Base-by-base conservation (phyloP, 1,140 invertebrate species). In the Pollicipes pollicipes region DNA sequence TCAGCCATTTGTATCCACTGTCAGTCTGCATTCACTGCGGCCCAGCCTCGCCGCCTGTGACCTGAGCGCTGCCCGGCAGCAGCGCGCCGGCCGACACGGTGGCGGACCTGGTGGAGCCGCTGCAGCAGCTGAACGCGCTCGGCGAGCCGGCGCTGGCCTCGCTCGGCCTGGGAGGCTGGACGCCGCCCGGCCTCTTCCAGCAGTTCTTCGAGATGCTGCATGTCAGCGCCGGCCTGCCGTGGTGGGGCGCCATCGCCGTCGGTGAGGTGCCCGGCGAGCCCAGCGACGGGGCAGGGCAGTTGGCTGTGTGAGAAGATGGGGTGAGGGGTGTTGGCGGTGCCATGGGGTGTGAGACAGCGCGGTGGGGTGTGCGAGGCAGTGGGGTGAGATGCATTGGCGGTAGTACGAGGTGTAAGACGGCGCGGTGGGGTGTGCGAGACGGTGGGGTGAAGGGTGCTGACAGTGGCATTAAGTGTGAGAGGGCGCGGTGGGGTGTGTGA, bases 211-310 rank as follows among this genome's bases (percentile, higher is more conserved):
- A 98, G 80, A 87, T 81, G 75, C 66, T 97, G 17, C 94, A 97
- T 79, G 83, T 90, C 63, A 78, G 79, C 1, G 78, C 82, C 26
- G 87, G 86, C 75, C 68, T 97, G 26, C 94, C 95, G 2, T 98
- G 95, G 95, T 97, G 93, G 91, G 85, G 79, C 29, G 78, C 89
- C 24, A 97, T 98, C 77, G 80, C 86, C 8, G 77, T 88, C 70
- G 83, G 89, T 89, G 82, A 78, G 77, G 76, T 32, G 72, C 29
- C 26, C 66, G 31, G 69, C 4, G 66, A 13, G 69, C 1, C 68
- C 64, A 58, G 1, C 4, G 3, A 1, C 58, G 66, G 6, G 63
- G 71, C 64, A 69, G 30, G n/a, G 35, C 6, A 30, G 32, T 68
- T 66, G 37, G 32, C 66, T 24, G 27, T 24, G 30, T n/a, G 24